phyloP scores from a whole-genome alignment of 2,113 vertebrate genomes.

The Siniperca knerii region DNA sequence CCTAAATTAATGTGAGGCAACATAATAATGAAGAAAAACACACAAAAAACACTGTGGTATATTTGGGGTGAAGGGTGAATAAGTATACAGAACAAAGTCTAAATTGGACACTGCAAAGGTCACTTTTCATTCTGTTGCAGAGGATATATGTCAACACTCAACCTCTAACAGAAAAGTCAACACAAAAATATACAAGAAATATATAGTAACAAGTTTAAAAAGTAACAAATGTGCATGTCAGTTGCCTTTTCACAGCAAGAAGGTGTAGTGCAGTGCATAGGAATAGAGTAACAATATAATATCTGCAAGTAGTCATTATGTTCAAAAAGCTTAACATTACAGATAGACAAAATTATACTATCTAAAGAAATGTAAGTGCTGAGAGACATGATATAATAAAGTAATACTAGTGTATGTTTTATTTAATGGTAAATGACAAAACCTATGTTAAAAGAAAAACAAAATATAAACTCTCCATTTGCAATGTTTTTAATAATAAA shows the following conservation, averaged over 20 bases:
- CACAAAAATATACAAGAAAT: background rate
- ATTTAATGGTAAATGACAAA: background rate
- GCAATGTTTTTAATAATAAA: slow-evolving; percentile 1
- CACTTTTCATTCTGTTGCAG: background rate
- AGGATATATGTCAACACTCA: background rate
- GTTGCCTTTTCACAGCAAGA: background rate
- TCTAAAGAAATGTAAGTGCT: background rate
- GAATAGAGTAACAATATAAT: background rate
- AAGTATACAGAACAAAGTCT: slow-evolving; percentile 6
- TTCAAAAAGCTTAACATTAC: background rate
- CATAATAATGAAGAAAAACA: too few relatives aligned
- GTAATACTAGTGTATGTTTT: background rate
- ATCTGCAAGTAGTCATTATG: background rate
- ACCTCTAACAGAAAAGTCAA: background rate
- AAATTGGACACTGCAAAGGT: slow-evolving; percentile 1
- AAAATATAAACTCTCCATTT: slow-evolving; percentile 11
- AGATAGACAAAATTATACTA: background rate
- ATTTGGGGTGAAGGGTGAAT: background rate
- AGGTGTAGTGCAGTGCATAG: background rate
- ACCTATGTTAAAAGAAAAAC: background rate
- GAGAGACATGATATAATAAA: background rate
- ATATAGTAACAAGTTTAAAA: too few relatives aligned
- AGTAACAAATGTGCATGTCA: too few relatives aligned
- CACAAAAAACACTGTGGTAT: too few relatives aligned
- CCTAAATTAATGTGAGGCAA: too few relatives aligned